Conservation (phyloP, 2,888 invertebrate genomes). For the Odontothrips loti region DNA sequence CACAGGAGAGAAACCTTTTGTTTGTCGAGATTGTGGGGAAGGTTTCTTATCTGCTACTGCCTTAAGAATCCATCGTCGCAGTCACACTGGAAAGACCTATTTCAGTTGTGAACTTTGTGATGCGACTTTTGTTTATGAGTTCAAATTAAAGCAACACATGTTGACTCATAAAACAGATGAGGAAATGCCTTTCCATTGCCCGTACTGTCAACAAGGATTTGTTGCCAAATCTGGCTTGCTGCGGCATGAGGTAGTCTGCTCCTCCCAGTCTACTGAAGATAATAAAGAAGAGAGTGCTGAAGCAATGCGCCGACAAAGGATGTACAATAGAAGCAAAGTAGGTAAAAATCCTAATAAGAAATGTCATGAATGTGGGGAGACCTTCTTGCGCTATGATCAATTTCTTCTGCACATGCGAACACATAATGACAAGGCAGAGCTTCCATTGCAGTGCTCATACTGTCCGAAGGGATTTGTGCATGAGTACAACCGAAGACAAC, state of each 20-base stretch:
- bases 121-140: background rate
- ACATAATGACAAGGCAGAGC: conserved; percentile 16
- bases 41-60: conserved; percentile 11
- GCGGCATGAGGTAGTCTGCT: conserved; percentile 1
- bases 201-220: conserved; percentile 8
- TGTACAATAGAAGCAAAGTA: conserved; percentile 17
- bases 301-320: conserved; percentile 15
- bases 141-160: background rate
- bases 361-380: conserved; percentile 9
- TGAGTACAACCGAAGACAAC: background rate
- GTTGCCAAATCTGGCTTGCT: background rate
- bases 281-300: conserved; percentile 11
- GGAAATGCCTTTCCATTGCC: conserved; percentile 11
- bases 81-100: background rate
- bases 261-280: background rate
- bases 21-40: background rate
- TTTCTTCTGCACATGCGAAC: conserved; percentile 13
- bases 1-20: conserved; percentile 14
- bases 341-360: conserved; percentile 13
- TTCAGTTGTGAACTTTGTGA: conserved; percentile 2
- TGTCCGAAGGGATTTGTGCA: conserved; percentile 11
- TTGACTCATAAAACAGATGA: conserved; percentile 12
- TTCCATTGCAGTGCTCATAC: conserved; percentile 10
- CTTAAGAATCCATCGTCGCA: conserved; percentile 5
- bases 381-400: background rate